Percentiles rank a stretch among this genome's conserved stretches.
phyloP scores from a whole-genome alignment of 2,797 vertebrate species.

The Epinephelus coioides region DNA sequence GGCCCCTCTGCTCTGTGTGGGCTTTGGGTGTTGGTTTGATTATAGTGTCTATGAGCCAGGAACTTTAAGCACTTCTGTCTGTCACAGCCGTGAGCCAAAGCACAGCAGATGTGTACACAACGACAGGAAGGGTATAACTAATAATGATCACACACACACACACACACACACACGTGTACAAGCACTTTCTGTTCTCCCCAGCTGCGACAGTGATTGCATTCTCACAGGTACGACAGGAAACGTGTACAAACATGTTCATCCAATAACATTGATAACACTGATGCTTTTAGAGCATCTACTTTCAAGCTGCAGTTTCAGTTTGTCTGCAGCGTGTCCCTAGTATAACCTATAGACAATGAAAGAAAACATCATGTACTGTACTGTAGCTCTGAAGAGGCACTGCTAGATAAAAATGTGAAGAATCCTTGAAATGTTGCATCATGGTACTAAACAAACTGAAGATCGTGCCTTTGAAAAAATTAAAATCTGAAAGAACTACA shows the following conservation, averaged over 20 bases:
- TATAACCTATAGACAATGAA: too few species aligned
- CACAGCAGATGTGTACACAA: slow-evolving; percentile 65
- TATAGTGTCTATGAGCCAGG: slow-evolving; percentile 74
- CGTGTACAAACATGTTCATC: background rate
- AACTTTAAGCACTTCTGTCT: slow-evolving; percentile 74
- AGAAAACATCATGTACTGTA: background rate
- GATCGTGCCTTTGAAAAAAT: background rate
- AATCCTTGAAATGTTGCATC: background rate
- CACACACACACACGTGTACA: background rate
- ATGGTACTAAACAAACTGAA: background rate
- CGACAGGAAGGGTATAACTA: slow-evolving; percentile 32
- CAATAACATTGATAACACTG: background rate
- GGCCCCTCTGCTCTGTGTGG: slow-evolving; percentile 78
- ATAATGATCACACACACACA: background rate
- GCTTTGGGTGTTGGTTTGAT: slow-evolving; percentile 85
- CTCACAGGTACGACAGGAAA: slow-evolving; percentile 3
- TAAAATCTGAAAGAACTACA: background rate
- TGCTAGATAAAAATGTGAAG: background rate
- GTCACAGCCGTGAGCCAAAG: slow-evolving; percentile 65
- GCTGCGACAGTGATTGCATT: slow-evolving; percentile 10
- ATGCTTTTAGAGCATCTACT: background rate
- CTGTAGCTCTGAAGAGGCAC: background rate
- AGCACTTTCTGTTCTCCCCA: background rate
- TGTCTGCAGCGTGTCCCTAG: background rate
- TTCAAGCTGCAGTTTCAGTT: background rate